Percentiles rank a stretch among this genome's conserved stretches.
These are phyloP conservation scores for Atrichornis clamosus DNA, from an alignment of 2,113 vertebrate genomes.

Conservation along the genomic window DNA sequence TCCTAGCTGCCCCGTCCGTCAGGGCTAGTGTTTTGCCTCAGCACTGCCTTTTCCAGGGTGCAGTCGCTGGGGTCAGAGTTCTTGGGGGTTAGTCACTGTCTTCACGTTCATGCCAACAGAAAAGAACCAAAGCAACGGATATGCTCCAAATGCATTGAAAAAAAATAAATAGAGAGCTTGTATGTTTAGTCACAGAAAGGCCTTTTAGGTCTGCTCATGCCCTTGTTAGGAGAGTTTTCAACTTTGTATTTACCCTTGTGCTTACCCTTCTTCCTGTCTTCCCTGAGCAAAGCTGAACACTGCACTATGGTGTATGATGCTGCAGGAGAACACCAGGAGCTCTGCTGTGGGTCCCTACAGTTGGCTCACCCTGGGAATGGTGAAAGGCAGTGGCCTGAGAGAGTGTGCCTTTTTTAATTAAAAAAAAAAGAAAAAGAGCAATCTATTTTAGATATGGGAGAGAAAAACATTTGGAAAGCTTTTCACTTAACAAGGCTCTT, in stretches of 20 bases:
- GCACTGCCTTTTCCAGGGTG: background rate
- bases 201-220: background rate
- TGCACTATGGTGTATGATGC: background rate
- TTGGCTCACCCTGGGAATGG: background rate
- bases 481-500: slow-evolving; percentile 50
- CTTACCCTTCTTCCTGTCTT: background rate
- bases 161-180: accelerated
- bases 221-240: background rate
- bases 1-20: background rate
- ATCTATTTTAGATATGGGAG: slow-evolving; percentile 36
- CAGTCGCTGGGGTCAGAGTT: background rate
- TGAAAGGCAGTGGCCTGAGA: background rate
- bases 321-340: background rate
- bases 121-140: background rate
- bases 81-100: background rate
- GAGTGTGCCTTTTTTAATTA: background rate
- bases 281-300: background rate
- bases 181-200: background rate
- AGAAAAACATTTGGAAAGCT: slow-evolving; percentile 57
- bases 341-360: background rate
- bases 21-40: accelerated
- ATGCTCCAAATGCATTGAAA: background rate
- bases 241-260: background rate
- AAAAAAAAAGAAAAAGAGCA: slow-evolving; percentile 35
- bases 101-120: background rate